Evolutionary conservation across 2,888 invertebrate genomes (phyloP).

Genomic region (Diaperis boleti): DNA sequence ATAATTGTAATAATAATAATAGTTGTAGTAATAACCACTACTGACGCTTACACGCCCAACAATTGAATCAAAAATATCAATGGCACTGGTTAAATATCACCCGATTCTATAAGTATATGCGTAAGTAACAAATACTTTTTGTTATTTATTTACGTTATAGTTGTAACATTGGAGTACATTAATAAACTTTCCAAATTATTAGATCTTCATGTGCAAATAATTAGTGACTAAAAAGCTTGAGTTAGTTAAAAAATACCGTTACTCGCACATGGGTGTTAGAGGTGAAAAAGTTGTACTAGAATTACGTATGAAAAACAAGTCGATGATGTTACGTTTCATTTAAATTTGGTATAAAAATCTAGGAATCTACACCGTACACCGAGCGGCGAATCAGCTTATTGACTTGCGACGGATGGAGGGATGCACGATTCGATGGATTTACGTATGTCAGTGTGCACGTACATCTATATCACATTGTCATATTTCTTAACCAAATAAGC

Average conservation of each 20-base stretch:
- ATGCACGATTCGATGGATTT: conserved; percentile 31
- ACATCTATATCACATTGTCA: conserved; percentile 41
- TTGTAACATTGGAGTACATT: conserved; percentile 50
- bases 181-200: conserved; percentile 44
- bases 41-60: conserved; percentile 66
- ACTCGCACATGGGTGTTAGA: conserved; percentile 21
- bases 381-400: conserved; percentile 27
- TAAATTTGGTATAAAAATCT: conserved; percentile 41
- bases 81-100: conserved; percentile 69
- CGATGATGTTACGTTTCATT: conserved; percentile 20
- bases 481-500: conserved; percentile 45
- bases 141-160: conserved; percentile 57
- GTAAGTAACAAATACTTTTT: conserved; percentile 64
- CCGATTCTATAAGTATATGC: conserved; percentile 67
- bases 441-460: conserved; percentile 34
- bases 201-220: conserved; percentile 41
- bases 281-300: conserved; percentile 39
- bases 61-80: conserved; percentile 68
- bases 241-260: conserved; percentile 48
- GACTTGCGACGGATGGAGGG: conserved; percentile 41
- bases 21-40: conserved; percentile 65
- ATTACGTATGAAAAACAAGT: conserved; percentile 31
- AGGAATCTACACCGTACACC: conserved; percentile 34
- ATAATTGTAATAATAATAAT: conserved; percentile 54
- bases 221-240: conserved; percentile 42